phyloP scores from a whole-genome alignment of 2,888 invertebrate genomes.

The Ennomos quercinarius region DNA sequence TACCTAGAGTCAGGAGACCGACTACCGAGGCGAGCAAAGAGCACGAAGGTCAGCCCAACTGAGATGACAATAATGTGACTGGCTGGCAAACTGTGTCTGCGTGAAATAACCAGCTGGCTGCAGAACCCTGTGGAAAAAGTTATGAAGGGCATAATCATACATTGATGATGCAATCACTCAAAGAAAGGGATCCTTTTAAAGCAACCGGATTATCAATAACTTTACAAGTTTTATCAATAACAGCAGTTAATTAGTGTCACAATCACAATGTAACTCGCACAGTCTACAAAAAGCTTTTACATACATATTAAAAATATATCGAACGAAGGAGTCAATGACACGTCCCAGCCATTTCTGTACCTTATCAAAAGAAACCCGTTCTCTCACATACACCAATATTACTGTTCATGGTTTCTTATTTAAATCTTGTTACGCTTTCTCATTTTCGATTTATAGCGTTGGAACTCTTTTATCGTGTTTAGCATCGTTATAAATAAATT shows the following conservation, averaged over 20 bases:
- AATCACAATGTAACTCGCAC: conserved; percentile 15
- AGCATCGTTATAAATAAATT: conserved; percentile 25
- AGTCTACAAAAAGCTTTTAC: conserved; percentile 21
- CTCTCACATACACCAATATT: conserved; percentile 64
- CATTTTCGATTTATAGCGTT: conserved; percentile 63
- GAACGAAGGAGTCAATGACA: conserved; percentile 64
- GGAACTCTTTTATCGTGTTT: conserved; percentile 32
- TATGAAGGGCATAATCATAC: too few species aligned
- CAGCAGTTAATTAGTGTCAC: conserved; percentile 20
- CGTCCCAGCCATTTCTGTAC: conserved; percentile 62
- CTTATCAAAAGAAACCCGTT: conserved; percentile 80
- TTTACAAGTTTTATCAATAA: too few species aligned
- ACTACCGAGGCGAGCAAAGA: too few species aligned
- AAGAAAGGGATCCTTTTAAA: too few species aligned
- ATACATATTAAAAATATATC: conserved; percentile 37
- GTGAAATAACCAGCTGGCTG: too few species aligned
- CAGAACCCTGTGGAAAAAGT: too few species aligned
- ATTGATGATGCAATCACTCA: too few species aligned
- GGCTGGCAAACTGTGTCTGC: too few species aligned
- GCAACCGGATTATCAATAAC: too few species aligned
- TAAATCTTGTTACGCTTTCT: conserved; percentile 75
- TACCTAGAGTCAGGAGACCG: too few species aligned
- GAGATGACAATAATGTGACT: too few species aligned
- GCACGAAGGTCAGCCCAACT: too few species aligned
- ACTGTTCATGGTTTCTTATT: conserved; percentile 57